phyloP scores from a whole-genome alignment of 92 coral and sea anemone genomes.

The Parazoanthus swiftii region DNA sequence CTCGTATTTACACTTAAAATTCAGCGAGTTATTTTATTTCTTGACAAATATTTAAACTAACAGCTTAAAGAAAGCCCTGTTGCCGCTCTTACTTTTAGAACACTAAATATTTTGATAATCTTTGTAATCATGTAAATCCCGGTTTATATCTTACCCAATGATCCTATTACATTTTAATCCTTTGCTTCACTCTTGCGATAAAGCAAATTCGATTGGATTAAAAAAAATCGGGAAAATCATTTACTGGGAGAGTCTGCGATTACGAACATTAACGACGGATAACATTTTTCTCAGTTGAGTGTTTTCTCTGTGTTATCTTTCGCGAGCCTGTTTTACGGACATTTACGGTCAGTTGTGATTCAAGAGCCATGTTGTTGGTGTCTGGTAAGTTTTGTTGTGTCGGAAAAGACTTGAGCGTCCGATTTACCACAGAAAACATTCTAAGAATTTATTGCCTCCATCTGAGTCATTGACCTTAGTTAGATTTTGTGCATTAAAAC shows the following conservation, averaged over 20 bases:
- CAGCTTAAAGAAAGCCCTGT: too few relatives aligned
- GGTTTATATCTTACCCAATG: background rate
- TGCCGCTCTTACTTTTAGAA: background rate
- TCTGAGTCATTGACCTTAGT: background rate
- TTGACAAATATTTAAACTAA: too few relatives aligned
- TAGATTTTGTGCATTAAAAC: background rate
- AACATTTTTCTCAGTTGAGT: too few relatives aligned
- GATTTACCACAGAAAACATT: background rate
- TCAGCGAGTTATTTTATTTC: background rate
- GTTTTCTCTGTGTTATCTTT: background rate
- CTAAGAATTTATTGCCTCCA: background rate
- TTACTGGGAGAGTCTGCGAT: background rate
- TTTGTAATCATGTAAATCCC: background rate
- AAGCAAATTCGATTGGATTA: background rate
- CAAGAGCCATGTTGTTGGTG: background rate
- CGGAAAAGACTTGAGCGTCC: background rate
- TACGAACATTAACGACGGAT: too few relatives aligned
- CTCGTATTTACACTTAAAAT: too few relatives aligned
- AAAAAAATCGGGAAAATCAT: too few relatives aligned
- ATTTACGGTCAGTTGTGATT: background rate
- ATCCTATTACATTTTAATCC: background rate
- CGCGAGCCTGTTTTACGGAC: background rate
- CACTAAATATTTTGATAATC: slow-evolving; percentile 2
- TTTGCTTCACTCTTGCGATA: background rate
- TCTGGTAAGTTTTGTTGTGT: background rate